Conservation (phyloP, 2,888 invertebrate genomes). For the Psylliodes chrysocephalus region DNA sequence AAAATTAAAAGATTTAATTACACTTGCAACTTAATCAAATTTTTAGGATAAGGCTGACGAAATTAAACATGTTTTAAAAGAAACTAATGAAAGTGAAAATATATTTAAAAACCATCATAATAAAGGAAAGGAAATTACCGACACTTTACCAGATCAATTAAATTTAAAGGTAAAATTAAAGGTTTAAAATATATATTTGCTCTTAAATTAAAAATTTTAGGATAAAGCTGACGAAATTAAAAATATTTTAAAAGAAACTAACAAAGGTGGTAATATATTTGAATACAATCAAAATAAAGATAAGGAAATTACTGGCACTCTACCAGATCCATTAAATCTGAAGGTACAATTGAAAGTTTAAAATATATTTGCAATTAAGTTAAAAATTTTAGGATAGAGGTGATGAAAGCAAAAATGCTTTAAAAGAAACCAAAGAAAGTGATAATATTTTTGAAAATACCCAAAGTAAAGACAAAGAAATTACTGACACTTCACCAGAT, state of each 20-base stretch:
- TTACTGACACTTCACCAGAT: neutral
- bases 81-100: neutral
- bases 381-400: neutral
- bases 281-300: no score
- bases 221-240: no score
- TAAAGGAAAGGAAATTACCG: no score
- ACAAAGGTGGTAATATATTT: no score
- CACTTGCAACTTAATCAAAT: no score
- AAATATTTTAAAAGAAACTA: no score
- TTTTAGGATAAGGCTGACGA: neutral
- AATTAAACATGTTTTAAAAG: neutral
- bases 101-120: no score
- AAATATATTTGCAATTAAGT: no score
- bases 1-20: no score
- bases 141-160: no score
- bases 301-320: neutral
- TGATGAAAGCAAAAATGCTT: neutral
- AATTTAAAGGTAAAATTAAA: no score
- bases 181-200: no score
- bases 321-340: slow-evolving; percentile 3
- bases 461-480: neutral
- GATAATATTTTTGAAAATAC: neutral
- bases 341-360: slow-evolving; percentile 9
- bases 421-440: neutral
- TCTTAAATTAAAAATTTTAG: neutral